These are phyloP conservation scores for Sepioteuthis lessoniana DNA, from an alignment of 2,888 invertebrate genomes.

Conservation along the genomic window DNA sequence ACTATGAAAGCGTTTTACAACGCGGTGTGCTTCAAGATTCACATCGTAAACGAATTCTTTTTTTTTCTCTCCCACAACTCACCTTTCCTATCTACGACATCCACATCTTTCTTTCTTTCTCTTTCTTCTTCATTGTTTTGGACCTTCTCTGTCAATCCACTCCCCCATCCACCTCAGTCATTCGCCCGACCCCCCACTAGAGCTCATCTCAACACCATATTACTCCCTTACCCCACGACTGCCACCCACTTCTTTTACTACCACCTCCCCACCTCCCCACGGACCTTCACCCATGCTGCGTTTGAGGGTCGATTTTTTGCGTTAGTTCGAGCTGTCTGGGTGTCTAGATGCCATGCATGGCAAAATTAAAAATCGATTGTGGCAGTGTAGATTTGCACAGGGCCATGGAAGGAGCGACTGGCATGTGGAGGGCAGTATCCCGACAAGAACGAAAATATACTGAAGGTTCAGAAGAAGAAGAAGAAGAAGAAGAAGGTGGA, in stretches of 20 bases:
- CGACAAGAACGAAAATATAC: not conserved
- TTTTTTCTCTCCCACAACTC: not conserved
- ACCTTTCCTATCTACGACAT: not conserved
- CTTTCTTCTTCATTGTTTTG: not conserved
- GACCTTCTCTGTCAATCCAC: not conserved
- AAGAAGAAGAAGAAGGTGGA: not conserved
- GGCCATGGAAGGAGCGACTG: conserved; percentile 33
- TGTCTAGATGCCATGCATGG: conserved; percentile 33
- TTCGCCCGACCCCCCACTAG: not conserved
- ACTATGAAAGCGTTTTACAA: too few relatives aligned
- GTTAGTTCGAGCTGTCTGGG: conserved; percentile 33
- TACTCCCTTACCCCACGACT: not conserved
- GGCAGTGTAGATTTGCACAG: conserved; percentile 23
- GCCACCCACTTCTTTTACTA: not conserved
- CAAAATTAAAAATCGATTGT: conserved; percentile 33
- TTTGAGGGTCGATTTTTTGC: conserved; percentile 23
- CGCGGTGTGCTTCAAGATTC: not conserved
- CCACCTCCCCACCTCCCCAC: not conserved
- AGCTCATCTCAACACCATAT: not conserved
- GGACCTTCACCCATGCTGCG: not conserved
- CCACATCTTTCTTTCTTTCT: not conserved
- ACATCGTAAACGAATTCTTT: not conserved
- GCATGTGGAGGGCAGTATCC: conserved; percentile 33
- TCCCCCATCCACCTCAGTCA: not conserved
- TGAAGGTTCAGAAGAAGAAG: not conserved